These are phyloP conservation scores for Agelastica alni DNA, from an alignment of 2,888 invertebrate genomes.

Conservation along the genomic window DNA sequence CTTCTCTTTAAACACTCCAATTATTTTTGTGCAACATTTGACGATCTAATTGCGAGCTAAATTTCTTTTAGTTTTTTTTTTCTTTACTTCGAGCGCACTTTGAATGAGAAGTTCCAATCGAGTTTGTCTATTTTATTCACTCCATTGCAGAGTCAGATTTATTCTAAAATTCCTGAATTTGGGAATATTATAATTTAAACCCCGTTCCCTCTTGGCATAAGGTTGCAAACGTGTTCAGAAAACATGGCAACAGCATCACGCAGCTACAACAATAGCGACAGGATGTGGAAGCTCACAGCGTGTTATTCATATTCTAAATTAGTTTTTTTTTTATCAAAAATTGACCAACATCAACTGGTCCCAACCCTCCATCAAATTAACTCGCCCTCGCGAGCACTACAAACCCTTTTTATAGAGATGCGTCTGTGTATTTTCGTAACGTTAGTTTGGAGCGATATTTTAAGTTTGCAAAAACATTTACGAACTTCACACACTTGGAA, in stretches of 20 bases:
- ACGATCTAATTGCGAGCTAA: background rate
- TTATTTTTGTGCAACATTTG: slow-evolving; percentile 1
- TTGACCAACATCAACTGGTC: too few relatives aligned
- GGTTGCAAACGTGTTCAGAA: too few relatives aligned
- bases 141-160: background rate
- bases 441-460: background rate
- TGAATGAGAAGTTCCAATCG: background rate
- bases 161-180: background rate
- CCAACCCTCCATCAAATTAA: background rate
- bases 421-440: background rate
- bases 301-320: too few relatives aligned
- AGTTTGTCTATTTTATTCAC: background rate
- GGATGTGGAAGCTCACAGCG: too few relatives aligned
- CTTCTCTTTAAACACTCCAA: slow-evolving; percentile 3
- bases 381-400: background rate
- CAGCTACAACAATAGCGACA: too few relatives aligned
- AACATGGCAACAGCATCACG: too few relatives aligned
- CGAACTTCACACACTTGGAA: too few relatives aligned
- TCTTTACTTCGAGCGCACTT: background rate
- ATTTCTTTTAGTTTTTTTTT: background rate
- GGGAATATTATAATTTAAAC: background rate
- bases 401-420: background rate
- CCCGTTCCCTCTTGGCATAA: too few relatives aligned
- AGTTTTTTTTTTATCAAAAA: too few relatives aligned
- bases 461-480: too few relatives aligned